Conservation (phyloP, 2,113 vertebrate genomes). For the Chascanopsetta lugubris region DNA sequence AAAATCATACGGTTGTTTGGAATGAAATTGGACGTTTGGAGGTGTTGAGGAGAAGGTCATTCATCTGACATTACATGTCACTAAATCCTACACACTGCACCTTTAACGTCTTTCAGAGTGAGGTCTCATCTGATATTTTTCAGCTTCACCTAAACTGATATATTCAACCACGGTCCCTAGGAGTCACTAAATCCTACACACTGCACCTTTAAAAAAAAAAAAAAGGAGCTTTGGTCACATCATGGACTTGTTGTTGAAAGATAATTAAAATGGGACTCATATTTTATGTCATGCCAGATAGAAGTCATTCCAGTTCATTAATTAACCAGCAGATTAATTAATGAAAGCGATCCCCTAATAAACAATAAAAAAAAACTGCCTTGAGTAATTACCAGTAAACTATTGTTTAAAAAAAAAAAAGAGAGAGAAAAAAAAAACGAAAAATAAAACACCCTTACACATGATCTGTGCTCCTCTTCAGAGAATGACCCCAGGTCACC, state of each 20-base stretch:
- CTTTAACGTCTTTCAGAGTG: too few species aligned
- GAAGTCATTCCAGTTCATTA: neutral
- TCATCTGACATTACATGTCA: too few species aligned
- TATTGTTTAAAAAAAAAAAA: neutral
- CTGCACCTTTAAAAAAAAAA: too few species aligned
- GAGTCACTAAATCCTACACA: too few species aligned
- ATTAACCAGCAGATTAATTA: slow-evolving; percentile 4
- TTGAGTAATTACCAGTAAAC: slow-evolving; percentile 7
- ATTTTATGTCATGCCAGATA: neutral
- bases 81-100: too few species aligned
- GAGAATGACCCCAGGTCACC: neutral
- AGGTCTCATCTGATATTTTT: too few species aligned
- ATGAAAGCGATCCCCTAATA: neutral
- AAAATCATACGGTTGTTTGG: too few species aligned
- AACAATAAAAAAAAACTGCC: neutral
- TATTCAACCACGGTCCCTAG: too few species aligned
- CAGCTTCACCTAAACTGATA: too few species aligned
- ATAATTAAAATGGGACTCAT: neutral
- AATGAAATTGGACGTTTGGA: too few species aligned
- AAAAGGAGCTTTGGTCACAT: neutral
- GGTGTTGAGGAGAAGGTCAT: too few species aligned
- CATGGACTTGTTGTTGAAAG: neutral
- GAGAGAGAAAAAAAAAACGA: slow-evolving; percentile 5
- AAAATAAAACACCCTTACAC: neutral
- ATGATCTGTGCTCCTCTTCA: neutral